A percentile compares a stretch with the other conserved stretches of the same genome.
Conservation (phyloP, 2,888 invertebrate genomes). For the Eupsilia transversa region DNA sequence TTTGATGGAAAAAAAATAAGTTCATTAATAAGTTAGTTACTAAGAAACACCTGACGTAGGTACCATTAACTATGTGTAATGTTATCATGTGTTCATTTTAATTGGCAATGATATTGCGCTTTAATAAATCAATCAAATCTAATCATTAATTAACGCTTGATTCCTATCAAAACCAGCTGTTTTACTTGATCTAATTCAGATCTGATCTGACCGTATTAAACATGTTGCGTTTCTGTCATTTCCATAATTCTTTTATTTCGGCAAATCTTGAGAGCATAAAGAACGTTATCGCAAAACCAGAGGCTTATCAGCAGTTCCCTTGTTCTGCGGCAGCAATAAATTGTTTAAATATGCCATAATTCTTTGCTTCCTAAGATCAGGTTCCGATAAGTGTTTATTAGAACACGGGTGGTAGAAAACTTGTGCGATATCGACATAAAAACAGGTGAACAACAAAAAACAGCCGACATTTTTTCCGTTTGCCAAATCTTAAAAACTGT, state of each 20-base stretch:
- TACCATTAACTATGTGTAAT: neutral
- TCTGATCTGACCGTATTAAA: constrained; percentile 42
- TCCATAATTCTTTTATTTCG: constrained; percentile 72
- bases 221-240: constrained; percentile 42
- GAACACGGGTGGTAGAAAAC: constrained; percentile 86
- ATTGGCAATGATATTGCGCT: neutral
- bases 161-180: constrained; percentile 32
- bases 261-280: constrained; percentile 76
- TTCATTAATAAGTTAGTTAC: constrained; percentile 36
- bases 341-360: constrained; percentile 89
- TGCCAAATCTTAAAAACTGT: constrained; percentile 82
- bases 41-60: constrained; percentile 19
- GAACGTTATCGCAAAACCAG: constrained; percentile 83
- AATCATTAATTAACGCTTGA: constrained; percentile 4
- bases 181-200: constrained; percentile 22
- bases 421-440: constrained; percentile 81
- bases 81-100: neutral
- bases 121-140: constrained; percentile 5
- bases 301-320: constrained; percentile 84
- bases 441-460: constrained; percentile 83
- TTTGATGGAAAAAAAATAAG: constrained; percentile 47
- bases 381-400: constrained; percentile 87
- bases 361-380: constrained; percentile 87
- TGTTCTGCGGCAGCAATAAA: constrained; percentile 87
- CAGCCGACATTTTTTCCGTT: constrained; percentile 73